phyloP scores from a whole-genome alignment of 1,140 invertebrate species.

The Ganaspis sp. region DNA sequence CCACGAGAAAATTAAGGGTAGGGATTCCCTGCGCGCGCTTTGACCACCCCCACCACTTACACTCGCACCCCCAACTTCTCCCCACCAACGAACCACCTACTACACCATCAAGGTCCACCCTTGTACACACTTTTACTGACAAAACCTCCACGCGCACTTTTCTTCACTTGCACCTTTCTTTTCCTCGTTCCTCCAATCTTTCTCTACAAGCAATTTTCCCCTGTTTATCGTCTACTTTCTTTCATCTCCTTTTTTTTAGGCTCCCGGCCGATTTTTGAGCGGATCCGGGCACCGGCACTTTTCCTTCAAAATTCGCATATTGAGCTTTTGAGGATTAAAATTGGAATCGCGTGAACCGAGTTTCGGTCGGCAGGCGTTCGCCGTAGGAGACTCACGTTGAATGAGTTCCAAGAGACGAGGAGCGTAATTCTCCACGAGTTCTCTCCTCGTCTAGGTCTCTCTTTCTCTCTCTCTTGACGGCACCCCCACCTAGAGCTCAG shows the following conservation, averaged over 20 bases:
- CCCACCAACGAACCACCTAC: conserved; percentile 35
- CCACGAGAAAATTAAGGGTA: conserved; percentile 47
- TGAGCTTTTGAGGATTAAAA: background rate
- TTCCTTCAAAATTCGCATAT: background rate
- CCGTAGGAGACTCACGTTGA: conserved; percentile 53
- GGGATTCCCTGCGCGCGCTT: conserved; percentile 60
- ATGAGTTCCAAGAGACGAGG: conserved; percentile 51
- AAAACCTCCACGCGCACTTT: conserved; percentile 38
- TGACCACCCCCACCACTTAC: conserved; percentile 43
- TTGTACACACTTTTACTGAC: conserved; percentile 42
- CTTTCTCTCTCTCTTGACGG: conserved; percentile 33
- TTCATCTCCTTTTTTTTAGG: background rate
- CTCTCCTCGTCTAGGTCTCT: conserved; percentile 22
- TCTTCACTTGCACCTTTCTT: conserved; percentile 15
- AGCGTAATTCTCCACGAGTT: conserved; percentile 33
- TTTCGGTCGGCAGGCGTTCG: conserved; percentile 38
- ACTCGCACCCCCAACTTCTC: conserved; percentile 37
- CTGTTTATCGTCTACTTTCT: background rate
- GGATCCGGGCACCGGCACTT: background rate
- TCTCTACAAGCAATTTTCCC: background rate
- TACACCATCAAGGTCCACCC: conserved; percentile 54
- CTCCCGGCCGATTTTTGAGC: background rate
- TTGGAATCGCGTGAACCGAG: conserved; percentile 32
- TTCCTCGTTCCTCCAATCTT: background rate
- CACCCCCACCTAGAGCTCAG: conserved; percentile 19